Percentiles rank a stretch among this genome's conserved stretches.
These are phyloP conservation scores for Cirrhinus mrigala DNA, from an alignment of 2,797 vertebrate species.

Conservation along the genomic window DNA sequence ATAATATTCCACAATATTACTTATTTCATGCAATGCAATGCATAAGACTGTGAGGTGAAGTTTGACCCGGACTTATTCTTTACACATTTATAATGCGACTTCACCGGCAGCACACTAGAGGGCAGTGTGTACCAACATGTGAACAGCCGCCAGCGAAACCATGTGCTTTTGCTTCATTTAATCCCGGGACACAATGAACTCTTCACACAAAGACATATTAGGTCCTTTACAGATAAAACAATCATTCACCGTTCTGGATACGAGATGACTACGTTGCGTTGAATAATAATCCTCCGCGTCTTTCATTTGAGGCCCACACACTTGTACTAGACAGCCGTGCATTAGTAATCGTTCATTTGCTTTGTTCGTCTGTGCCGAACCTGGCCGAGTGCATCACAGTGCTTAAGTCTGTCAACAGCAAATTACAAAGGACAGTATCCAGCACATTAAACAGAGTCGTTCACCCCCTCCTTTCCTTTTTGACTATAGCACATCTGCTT, in stretches of 20 bases:
- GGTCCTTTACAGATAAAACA: not conserved
- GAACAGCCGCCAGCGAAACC: not conserved
- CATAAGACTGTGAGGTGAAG: no score
- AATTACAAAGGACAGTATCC: conserved; percentile 75
- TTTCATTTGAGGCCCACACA: not conserved
- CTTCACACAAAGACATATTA: not conserved
- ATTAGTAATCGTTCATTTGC: not conserved
- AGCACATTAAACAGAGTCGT: conserved; percentile 75
- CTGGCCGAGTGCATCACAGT: conserved; percentile 66
- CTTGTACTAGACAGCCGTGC: not conserved
- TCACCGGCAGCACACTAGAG: conserved; percentile 68
- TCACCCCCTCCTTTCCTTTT: conserved; percentile 36
- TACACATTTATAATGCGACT: not conserved
- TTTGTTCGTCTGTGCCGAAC: conserved; percentile 45
- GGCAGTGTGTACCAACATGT: conserved; percentile 71
- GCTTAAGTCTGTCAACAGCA: conserved; percentile 66
- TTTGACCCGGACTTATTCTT: no score
- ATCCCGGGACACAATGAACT: not conserved
- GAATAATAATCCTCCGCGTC: not conserved
- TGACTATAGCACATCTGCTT: conserved; percentile 81
- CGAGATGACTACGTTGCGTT: not conserved
- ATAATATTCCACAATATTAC: no score
- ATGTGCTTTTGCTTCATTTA: not conserved
- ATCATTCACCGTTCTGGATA: not conserved
- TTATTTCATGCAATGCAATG: no score